These are phyloP conservation scores for Parasteatoda lunata DNA, from an alignment of 2,888 invertebrate genomes.

Conservation along the genomic window DNA sequence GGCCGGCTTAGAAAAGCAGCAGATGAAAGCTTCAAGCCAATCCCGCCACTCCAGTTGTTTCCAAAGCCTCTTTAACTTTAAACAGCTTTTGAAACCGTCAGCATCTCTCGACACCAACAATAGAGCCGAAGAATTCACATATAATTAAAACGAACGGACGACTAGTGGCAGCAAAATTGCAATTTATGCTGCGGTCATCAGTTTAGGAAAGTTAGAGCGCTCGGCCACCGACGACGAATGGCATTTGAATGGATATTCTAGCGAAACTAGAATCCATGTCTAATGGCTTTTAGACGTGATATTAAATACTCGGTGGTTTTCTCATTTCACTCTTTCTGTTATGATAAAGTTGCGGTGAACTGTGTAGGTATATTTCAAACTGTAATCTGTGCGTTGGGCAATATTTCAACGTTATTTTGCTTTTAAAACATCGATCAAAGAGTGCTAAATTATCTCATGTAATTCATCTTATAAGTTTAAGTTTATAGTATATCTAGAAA, in stretches of 20 bases:
- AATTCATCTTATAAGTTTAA: no score
- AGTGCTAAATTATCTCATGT: no score
- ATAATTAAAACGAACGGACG: conserved; percentile 29
- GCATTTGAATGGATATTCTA: background rate
- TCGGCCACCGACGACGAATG: background rate
- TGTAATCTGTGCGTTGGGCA: no score
- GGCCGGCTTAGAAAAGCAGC: conserved; percentile 15
- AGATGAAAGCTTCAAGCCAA: background rate
- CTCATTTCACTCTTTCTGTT: no score
- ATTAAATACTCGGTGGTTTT: conserved; percentile 30
- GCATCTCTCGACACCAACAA: conserved; percentile 11
- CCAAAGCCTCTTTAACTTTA: background rate
- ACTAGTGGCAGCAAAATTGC: background rate
- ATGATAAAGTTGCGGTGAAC: no score
- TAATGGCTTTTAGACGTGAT: conserved; percentile 49
- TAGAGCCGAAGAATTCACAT: conserved; percentile 33
- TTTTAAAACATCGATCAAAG: no score
- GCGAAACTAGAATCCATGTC: conserved; percentile 27
- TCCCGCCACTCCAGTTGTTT: no score
- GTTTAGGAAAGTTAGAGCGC: conserved; percentile 6
- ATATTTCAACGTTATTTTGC: no score
- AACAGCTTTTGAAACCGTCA: conserved; percentile 37
- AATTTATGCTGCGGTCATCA: conserved; percentile 30
- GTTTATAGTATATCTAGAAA: no score
- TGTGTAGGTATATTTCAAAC: no score